These are phyloP conservation scores for Nephrotoma appendiculata DNA, from an alignment of 2,888 invertebrate species.

Conservation along the genomic window DNA sequence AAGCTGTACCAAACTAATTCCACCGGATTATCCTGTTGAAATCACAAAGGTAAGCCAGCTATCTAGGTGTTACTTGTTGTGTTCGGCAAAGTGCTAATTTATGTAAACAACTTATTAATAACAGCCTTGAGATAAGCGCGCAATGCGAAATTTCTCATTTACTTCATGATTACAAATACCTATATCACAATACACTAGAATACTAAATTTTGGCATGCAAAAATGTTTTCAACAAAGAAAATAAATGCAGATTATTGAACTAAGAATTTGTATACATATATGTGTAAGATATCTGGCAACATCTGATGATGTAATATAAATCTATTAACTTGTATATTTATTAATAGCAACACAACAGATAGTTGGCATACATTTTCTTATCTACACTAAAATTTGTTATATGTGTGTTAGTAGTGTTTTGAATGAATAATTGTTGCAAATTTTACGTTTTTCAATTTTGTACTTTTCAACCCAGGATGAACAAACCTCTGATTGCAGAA, in stretches of 20 bases:
- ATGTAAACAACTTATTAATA: not conserved
- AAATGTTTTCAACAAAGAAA: not conserved
- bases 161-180: not conserved
- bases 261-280: not conserved
- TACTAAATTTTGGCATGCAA: not conserved
- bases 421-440: not conserved
- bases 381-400: not conserved
- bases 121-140: not conserved
- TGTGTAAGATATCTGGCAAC: not conserved
- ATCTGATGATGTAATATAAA: not conserved
- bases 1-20: constrained; percentile 65
- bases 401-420: not conserved
- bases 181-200: not conserved
- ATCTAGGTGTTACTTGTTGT: not conserved
- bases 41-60: constrained; percentile 59
- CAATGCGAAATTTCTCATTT: not conserved
- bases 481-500: constrained; percentile 51
- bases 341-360: not conserved
- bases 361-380: not conserved
- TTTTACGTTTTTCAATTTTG: not conserved
- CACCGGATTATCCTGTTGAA: constrained; percentile 67
- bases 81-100: not conserved
- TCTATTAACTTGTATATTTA: not conserved
- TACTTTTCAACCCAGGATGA: constrained; percentile 41
- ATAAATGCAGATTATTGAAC: not conserved